phyloP scores from a whole-genome alignment of 37 sponge, comb jelly and placozoan genomes.

The Diacarnus erythraeanus region DNA sequence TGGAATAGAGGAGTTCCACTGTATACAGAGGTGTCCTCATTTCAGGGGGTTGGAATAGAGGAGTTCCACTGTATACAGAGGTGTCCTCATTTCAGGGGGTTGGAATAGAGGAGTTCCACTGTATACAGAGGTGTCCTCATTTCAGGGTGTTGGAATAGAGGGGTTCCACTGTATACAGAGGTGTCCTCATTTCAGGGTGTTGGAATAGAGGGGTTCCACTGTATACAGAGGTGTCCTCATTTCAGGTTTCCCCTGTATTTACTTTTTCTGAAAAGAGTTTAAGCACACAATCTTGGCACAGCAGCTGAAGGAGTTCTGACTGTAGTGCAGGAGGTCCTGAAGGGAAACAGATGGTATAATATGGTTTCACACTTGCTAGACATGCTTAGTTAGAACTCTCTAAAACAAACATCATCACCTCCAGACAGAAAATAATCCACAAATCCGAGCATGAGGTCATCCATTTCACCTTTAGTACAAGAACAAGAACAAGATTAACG shows the following conservation, averaged over 20 bases:
- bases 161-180: too few relatives aligned
- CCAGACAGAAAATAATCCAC: neutral
- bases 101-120: too few relatives aligned
- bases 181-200: too few relatives aligned
- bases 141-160: too few relatives aligned
- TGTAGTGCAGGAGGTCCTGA: constrained; percentile 17
- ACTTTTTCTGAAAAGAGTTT: neutral
- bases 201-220: too few relatives aligned
- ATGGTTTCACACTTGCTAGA: neutral
- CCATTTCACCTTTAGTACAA: constrained; percentile 5
- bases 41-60: too few relatives aligned
- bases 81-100: too few relatives aligned
- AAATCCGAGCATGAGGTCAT: neutral
- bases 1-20: too few relatives aligned
- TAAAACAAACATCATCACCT: neutral
- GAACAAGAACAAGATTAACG: neutral
- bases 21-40: too few relatives aligned
- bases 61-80: too few relatives aligned
- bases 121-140: too few relatives aligned
- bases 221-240: too few relatives aligned
- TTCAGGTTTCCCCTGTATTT: neutral
- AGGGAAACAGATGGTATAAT: neutral
- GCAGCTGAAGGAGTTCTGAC: constrained; percentile 2
- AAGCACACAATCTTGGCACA: neutral
- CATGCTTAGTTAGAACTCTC: neutral